Percentiles rank a stretch among this genome's conserved stretches.
Conservation (phyloP, 2,797 vertebrate genomes). For the Cercopithecus neglectus region DNA sequence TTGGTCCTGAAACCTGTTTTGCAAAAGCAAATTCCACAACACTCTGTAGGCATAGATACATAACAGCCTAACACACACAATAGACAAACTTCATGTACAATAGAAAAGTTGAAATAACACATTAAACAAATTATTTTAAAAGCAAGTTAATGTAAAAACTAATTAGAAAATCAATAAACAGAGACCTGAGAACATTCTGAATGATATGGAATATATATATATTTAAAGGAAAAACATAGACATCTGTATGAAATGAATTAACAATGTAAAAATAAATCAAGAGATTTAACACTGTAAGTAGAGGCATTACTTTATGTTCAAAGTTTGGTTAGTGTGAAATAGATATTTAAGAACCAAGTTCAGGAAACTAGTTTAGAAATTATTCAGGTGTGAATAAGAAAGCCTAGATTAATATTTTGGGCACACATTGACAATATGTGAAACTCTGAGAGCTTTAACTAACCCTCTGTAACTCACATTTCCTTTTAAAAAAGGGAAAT, state of each 20-base stretch:
- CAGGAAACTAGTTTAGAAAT: background rate
- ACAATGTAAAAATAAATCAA: background rate
- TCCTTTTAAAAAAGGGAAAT: background rate
- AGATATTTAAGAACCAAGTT: background rate
- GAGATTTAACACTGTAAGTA: background rate
- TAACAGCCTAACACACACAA: background rate
- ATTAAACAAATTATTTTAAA: background rate
- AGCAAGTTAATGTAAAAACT: background rate
- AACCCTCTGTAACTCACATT: accelerated
- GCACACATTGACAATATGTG: background rate
- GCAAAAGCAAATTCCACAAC: background rate
- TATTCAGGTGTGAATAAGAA: background rate
- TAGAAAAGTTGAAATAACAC: background rate
- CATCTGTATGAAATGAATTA: background rate
- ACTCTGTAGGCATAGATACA: background rate
- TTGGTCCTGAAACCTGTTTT: background rate
- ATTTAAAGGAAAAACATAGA: background rate
- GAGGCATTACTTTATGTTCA: background rate
- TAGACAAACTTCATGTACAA: background rate
- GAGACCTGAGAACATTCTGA: background rate
- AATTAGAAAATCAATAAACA: background rate
- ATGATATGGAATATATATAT: background rate
- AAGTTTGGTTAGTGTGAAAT: background rate
- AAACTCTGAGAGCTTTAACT: background rate
- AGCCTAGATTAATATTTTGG: background rate